phyloP scores from a whole-genome alignment of 2,113 vertebrate genomes.

The Calypte anna region DNA sequence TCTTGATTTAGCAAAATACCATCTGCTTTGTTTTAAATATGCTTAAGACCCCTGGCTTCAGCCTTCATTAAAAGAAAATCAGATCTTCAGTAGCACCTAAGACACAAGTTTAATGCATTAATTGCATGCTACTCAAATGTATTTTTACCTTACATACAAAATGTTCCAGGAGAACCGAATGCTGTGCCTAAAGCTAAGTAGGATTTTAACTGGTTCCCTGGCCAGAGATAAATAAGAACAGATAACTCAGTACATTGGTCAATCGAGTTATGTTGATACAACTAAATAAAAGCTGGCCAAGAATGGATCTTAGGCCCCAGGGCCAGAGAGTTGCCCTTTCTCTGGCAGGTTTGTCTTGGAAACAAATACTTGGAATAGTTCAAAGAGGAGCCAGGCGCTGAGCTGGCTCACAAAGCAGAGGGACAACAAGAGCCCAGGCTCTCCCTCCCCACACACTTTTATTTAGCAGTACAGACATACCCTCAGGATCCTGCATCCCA shows the following conservation, averaged over 20 bases:
- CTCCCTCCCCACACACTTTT: fast-evolving
- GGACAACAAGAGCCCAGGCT: neutral
- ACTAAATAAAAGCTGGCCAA: constrained; percentile 5
- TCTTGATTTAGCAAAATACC: constrained; percentile 27
- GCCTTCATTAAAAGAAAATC: neutral
- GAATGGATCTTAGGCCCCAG: neutral
- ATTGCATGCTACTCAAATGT: neutral
- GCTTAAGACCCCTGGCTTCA: neutral
- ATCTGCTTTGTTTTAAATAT: constrained; percentile 23
- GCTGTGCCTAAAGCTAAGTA: neutral
- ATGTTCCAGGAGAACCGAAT: neutral
- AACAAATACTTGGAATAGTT: constrained; percentile 57
- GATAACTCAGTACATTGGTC: constrained; percentile 9
- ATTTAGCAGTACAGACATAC: neutral
- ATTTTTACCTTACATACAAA: neutral
- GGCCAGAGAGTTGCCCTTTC: neutral
- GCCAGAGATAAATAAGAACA: neutral
- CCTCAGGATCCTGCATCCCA: neutral
- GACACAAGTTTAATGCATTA: fast-evolving
- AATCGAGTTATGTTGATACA: neutral
- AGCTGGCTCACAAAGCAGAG: neutral
- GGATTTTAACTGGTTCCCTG: neutral
- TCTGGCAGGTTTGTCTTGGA: constrained; percentile 21
- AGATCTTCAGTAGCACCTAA: neutral
- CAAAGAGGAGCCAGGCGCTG: neutral